Conservation (phyloP, 2,888 invertebrate genomes). For the Adela reaumurella region DNA sequence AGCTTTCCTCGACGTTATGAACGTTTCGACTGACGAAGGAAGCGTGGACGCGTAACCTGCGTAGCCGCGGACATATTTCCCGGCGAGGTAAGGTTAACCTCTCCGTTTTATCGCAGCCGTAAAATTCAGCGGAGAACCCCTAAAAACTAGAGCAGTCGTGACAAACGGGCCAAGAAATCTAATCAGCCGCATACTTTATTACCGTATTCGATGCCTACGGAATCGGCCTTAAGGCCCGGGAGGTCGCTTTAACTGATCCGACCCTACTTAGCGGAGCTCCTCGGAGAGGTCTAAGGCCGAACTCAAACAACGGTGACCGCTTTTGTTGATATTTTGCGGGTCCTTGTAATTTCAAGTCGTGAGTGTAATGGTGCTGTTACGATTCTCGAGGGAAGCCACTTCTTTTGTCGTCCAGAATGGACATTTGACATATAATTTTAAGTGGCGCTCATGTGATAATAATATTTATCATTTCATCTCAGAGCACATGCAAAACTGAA, state of each 20-base stretch:
- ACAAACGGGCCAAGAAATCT: background rate
- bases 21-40: too few relatives aligned
- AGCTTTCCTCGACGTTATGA: too few relatives aligned
- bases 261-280: conserved; percentile 43
- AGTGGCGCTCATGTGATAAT: background rate
- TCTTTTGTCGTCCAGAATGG: background rate
- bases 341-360: conserved; percentile 32
- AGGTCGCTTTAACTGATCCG: conserved; percentile 39
- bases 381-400: background rate
- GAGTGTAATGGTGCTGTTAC: conserved; percentile 21
- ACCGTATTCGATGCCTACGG: conserved; percentile 43
- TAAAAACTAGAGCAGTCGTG: background rate
- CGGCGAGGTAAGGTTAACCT: too few relatives aligned
- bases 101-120: too few relatives aligned
- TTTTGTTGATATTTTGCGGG: conserved; percentile 32
- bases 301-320: conserved; percentile 19
- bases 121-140: too few relatives aligned
- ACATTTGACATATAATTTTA: background rate
- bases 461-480: background rate
- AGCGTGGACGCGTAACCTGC: too few relatives aligned
- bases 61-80: too few relatives aligned
- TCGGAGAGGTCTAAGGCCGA: conserved; percentile 19
- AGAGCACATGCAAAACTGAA: too few relatives aligned
- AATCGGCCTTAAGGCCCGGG: conserved; percentile 40
- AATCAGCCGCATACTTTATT: conserved; percentile 23